Evolutionary conservation across 1,140 invertebrate genomes (phyloP).

Genomic region (Bombus picipes): DNA sequence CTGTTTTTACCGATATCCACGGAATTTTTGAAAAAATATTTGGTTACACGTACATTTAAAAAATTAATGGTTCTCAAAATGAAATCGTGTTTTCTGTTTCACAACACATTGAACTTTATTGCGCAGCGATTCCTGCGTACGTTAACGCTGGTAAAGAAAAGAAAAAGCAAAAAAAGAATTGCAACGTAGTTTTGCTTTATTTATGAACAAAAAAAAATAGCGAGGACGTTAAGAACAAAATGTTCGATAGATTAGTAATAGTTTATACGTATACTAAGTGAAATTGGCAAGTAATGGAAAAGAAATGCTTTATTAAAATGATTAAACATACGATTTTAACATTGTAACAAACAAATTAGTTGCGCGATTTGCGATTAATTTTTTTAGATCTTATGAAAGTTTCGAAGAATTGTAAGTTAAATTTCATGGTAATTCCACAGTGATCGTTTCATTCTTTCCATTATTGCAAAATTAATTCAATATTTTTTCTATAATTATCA

Average conservation of each 20-base stretch:
- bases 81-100: background rate
- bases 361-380: background rate
- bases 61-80: background rate
- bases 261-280: background rate
- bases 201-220: background rate
- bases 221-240: background rate
- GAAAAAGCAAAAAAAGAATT: background rate
- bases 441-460: background rate
- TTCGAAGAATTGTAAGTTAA: background rate
- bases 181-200: background rate
- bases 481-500: conserved; percentile 20
- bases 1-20: background rate
- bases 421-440: background rate
- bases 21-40: background rate
- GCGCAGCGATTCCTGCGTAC: background rate
- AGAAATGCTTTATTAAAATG: background rate
- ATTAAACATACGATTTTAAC: conserved; percentile 2
- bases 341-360: background rate
- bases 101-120: background rate
- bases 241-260: background rate
- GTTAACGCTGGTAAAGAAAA: background rate
- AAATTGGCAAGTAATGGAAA: background rate
- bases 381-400: background rate
- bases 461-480: conserved; percentile 9
- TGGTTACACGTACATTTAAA: background rate